Percentiles rank a stretch among this genome's conserved stretches.
These are phyloP conservation scores for Caenorhabditis wallacei DNA, from an alignment of 2,888 invertebrate species.

Conservation along the genomic window DNA sequence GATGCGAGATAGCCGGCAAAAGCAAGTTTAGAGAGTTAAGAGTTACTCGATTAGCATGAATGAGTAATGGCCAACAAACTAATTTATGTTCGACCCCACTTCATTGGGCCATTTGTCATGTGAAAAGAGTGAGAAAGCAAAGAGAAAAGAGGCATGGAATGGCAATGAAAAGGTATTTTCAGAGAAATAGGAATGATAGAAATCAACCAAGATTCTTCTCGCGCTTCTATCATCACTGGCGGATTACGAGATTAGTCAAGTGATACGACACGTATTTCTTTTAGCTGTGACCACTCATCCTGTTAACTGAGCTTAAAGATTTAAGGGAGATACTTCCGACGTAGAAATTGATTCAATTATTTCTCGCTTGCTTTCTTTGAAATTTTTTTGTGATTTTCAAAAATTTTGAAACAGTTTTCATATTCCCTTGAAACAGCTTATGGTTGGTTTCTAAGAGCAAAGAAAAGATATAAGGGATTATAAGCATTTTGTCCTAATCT, in stretches of 20 bases:
- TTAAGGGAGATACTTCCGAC: conserved; percentile 3
- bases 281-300: conserved; percentile 5
- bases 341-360: conserved; percentile 1
- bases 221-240: conserved; percentile 22
- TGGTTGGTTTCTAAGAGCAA: not conserved
- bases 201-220: conserved; percentile 50
- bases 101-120: conserved; percentile 22
- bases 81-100: conserved; percentile 46
- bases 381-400: not conserved
- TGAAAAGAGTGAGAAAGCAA: conserved; percentile 5
- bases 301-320: conserved; percentile 14
- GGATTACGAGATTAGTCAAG: conserved; percentile 60
- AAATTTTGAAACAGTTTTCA: not conserved
- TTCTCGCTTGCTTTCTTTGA: not conserved
- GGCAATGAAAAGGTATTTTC: conserved; percentile 40
- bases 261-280: conserved; percentile 41
- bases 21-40: conserved; percentile 25
- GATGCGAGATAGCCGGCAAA: conserved; percentile 16
- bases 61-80: conserved; percentile 47
- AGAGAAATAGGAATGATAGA: conserved; percentile 24
- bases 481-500: not conserved
- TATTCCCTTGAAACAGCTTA: too few relatives aligned
- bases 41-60: conserved; percentile 61
- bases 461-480: conserved; percentile 22
- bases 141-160: conserved; percentile 18